Base-by-base conservation (phyloP, 2,888 invertebrate genomes). In the Pogonocherus hispidulus region DNA sequence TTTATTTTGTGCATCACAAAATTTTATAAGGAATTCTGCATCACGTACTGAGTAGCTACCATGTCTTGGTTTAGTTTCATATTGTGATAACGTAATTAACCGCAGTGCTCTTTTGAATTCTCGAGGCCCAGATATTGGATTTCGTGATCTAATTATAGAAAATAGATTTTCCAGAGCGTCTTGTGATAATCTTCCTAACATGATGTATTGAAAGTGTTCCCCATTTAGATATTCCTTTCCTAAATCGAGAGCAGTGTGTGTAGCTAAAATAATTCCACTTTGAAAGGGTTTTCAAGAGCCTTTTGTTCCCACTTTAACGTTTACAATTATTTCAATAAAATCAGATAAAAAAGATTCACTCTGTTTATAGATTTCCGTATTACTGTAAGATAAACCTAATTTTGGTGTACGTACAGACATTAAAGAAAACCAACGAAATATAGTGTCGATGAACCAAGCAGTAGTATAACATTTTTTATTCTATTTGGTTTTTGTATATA, bases 101-200 rank as follows among this genome's bases (percentile, higher is more conserved):
- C 66, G 47, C 9, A 66, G 35, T n/a, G 66, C 66, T 27, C 35
- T 49, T 60, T 60, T 62, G 49, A 60, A 62, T 66, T 62, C 60
- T 14, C 32, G 62, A n/a, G 65, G 27, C 20, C 19, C 55, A 3
- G 65, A 59, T 16, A 65, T 59, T 20, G 57, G 54, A 41, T 63
- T 56, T 55, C 49, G 41, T 8, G 9, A 41, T 16, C 56, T 41
- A n/a, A 60, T 44, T 27, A 16, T 62, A 55, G 46, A 55, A 57
- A 67, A 63, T 27, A 44, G 4, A 49, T 69, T 66, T 49, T 69
- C 66, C 6, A 69, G 44, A 3, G 66, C 55, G 66, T 69, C 69
- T 27, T 69, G 69, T 8, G 63, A 56, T 6, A 69, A 37, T 35
- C 69, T 8, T 3, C 69, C 63, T 19, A 62, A 19, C 56, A 69